Evolutionary conservation across 1,140 invertebrate genomes (phyloP), one percentile per base, ranked within the genome.

Genomic region (Pygmarrhopalites habei): DNA sequence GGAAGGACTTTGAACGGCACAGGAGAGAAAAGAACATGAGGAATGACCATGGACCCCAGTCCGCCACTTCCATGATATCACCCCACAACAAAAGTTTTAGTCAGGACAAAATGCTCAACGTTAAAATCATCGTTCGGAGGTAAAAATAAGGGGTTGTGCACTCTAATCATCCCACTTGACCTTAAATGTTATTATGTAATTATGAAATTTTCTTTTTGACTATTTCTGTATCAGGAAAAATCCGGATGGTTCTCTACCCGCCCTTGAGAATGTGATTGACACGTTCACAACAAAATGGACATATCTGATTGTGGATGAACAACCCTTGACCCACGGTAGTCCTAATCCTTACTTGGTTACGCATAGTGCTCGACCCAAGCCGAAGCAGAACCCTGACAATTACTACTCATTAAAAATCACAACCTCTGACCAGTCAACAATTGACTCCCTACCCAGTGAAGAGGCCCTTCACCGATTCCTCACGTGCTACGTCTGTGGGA

Each of bases 241-340:
- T 23, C 10, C 10, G 10, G 53, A 56, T 10, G 53, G 53, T 19
- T n/a, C 26, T n/a, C 26, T 56, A 19, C 53, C 53, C 4, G 5
- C 53, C 3, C 19, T 56, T 5, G 53, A 56, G 15, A 23, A 56
- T 12, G 35, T 39, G 2, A 32, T 39, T 12, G 3, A 19, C 5
- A 10, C 14, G 10, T 39, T 56, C 14, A 7, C 26, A n/a, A 19
- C 53, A 5, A 56, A 39, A 35, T 56, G 29, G 28, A 35, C 29
- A 19, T 56, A 56, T 19, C 26, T 56, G 5, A 39, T 56, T 3
- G 35, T 56, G 12, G 53, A 56, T 56, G 53, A 56, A 19, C 19
- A 56, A n/a, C 53, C 53, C 7, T 39, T 56, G 30, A 56, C 53
- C 3, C 7, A 10, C 4, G 39, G 5, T 10, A 35, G 28, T 56